A percentile compares a stretch with the other conserved stretches of the same genome.
Conservation (phyloP, 2,113 vertebrate species). For the Dipodomys merriami region DNA sequence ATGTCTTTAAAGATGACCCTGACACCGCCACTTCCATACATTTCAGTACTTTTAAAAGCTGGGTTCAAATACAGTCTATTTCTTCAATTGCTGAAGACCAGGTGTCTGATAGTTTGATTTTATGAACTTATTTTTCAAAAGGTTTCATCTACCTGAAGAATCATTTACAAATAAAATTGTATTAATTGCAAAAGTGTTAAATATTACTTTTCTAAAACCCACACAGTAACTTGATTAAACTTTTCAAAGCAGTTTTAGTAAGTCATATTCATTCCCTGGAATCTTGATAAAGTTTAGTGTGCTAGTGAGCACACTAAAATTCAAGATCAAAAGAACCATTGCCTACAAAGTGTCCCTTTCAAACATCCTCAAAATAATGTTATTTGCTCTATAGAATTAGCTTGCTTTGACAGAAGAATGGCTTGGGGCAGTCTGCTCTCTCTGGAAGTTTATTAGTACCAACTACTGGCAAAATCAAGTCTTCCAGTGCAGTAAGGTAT, state of each 20-base stretch:
- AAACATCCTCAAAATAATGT: not conserved
- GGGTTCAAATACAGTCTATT: not conserved
- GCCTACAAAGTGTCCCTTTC: slow-evolving; percentile 16
- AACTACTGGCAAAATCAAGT: slow-evolving; percentile 42
- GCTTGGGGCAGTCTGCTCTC: not conserved
- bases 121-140: slow-evolving; percentile 31
- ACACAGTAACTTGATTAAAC: slow-evolving; percentile 16
- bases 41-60: not conserved
- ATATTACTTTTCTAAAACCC: slow-evolving; percentile 32
- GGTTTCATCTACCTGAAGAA: slow-evolving; percentile 15
- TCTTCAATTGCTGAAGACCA: slow-evolving; percentile 1
- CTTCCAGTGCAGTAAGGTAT: not conserved
- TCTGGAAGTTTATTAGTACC: slow-evolving; percentile 51
- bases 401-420: not conserved
- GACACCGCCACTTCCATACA: not conserved
- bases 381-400: not conserved
- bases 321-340: slow-evolving; percentile 22
- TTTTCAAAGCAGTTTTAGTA: slow-evolving; percentile 49
- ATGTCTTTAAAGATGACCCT: not conserved
- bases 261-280: slow-evolving; percentile 47
- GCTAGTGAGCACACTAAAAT: not conserved
- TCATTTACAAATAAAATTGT: slow-evolving; percentile 48
- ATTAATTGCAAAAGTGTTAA: slow-evolving; percentile 21
- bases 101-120: not conserved
- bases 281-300: slow-evolving; percentile 20